Evolutionary conservation across 1,140 invertebrate species (phyloP).

Genomic region (Drosophila ogumai): DNA sequence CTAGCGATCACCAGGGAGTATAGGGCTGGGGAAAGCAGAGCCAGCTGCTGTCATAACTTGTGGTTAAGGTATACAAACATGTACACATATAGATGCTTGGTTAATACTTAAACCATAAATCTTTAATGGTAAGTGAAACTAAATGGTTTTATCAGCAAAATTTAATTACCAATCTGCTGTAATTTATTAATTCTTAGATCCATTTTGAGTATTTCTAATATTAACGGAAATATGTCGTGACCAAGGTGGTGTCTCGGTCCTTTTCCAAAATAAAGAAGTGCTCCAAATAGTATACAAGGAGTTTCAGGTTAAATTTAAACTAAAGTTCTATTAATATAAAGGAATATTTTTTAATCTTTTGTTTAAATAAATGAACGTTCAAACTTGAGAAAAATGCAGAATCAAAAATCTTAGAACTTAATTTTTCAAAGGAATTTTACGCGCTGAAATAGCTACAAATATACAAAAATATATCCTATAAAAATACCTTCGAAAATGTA

Average conservation of each 20-base stretch:
- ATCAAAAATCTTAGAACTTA: too few relatives aligned
- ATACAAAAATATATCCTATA: too few relatives aligned
- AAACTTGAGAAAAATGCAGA: too few relatives aligned
- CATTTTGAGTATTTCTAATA: not conserved
- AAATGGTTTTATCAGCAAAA: not conserved
- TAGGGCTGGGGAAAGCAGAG: not conserved
- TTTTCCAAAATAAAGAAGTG: not conserved
- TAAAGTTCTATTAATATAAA: too few relatives aligned
- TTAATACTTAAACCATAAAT: constrained; percentile 5
- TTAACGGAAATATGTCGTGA: not conserved
- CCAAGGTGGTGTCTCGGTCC: not conserved
- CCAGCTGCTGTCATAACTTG: constrained; percentile 53
- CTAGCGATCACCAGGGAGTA: constrained; percentile 36
- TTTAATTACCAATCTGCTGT: not conserved
- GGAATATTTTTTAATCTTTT: too few relatives aligned
- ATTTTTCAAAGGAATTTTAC: too few relatives aligned
- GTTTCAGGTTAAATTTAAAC: too few relatives aligned
- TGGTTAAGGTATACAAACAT: constrained; percentile 3
- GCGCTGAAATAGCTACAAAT: too few relatives aligned
- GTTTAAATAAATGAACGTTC: too few relatives aligned
- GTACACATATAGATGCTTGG: not conserved
- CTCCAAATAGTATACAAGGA: too few relatives aligned
- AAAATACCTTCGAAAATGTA: too few relatives aligned
- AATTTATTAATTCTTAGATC: not conserved
- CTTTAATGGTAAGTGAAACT: not conserved